Conservation (phyloP, 1,140 invertebrate species). For the Drosophila bocki region DNA sequence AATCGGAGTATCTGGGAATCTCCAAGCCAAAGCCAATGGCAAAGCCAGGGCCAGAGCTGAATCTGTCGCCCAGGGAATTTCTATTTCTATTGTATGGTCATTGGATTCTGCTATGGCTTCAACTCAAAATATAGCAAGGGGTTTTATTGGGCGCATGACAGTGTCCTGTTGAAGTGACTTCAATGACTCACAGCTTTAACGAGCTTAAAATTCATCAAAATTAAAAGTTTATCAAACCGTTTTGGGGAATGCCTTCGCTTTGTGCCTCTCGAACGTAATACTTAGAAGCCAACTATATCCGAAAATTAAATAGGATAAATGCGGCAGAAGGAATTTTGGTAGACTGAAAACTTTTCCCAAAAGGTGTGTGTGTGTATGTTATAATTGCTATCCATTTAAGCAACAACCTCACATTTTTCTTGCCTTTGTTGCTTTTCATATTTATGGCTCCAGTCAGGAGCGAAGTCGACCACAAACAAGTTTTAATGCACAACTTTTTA, state of each 20-base stretch:
- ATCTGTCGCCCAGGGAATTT: conserved; percentile 60
- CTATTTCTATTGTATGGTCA: conserved; percentile 64
- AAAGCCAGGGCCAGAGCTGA: conserved; percentile 1
- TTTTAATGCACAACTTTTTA: conserved; percentile 83
- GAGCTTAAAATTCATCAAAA: conserved; percentile 27
- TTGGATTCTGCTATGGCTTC: conserved; percentile 43
- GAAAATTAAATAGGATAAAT: conserved; percentile 24
- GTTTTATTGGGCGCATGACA: conserved; percentile 20
- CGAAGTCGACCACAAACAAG: conserved; percentile 71
- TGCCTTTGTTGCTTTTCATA: conserved; percentile 66
- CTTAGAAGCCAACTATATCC: conserved; percentile 6
- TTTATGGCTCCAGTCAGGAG: conserved; percentile 56
- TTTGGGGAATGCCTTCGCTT: neutral
- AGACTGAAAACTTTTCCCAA: conserved; percentile 13
- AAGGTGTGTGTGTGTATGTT: conserved; percentile 5
- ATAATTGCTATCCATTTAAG: conserved; percentile 73
- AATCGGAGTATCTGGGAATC: conserved; percentile 9
- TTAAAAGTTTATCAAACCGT: conserved; percentile 19
- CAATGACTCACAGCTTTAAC: conserved; percentile 10
- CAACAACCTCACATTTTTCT: conserved; percentile 39
- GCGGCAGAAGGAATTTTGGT: conserved; percentile 13
- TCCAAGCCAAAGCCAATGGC: neutral
- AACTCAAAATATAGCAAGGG: conserved; percentile 1
- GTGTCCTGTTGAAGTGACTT: neutral
- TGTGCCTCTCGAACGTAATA: neutral